A percentile compares a stretch with the other conserved stretches of the same genome.
phyloP scores from a whole-genome alignment of 2,113 vertebrate species.

The Melanerpes aurifrons region DNA sequence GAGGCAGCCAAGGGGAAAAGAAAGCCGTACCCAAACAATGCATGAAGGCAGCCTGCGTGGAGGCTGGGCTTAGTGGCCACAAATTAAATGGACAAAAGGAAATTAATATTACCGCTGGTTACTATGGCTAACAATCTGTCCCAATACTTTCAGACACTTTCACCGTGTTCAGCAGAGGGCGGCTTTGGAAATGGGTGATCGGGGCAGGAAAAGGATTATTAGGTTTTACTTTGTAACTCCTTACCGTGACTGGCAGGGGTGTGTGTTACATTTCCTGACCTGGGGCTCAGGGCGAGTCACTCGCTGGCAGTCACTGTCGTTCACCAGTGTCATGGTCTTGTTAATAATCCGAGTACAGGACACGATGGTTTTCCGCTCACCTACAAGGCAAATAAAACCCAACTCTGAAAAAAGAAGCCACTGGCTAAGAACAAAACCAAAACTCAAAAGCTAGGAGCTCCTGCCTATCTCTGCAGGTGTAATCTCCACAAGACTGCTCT shows the following conservation, averaged over 20 bases:
- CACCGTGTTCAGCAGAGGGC: neutral
- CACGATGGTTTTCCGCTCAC: conserved; percentile 89
- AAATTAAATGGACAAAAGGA: conserved; percentile 19
- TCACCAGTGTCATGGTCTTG: conserved; percentile 87
- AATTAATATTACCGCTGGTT: conserved; percentile 33
- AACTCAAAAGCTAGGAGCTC: neutral
- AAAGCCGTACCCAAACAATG: neutral
- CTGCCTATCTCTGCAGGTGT: neutral
- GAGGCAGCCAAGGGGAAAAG: neutral
- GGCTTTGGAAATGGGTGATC: neutral
- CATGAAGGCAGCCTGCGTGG: neutral
- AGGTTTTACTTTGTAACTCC: neutral
- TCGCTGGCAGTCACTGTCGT: conserved; percentile 85
- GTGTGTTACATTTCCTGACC: conserved; percentile 88
- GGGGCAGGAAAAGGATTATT: neutral
- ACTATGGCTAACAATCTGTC: neutral
- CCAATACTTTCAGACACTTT: neutral
- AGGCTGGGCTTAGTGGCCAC: conserved; percentile 4
- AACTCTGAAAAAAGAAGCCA: neutral
- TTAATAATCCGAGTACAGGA: conserved; percentile 91
- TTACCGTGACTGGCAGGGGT: conserved; percentile 94
- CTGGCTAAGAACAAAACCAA: neutral
- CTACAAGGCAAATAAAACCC: conserved; percentile 64
- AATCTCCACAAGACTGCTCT: neutral
- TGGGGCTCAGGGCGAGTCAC: conserved; percentile 87